Conservation (phyloP, 2,888 invertebrate species). For the Torymus tubicola region DNA sequence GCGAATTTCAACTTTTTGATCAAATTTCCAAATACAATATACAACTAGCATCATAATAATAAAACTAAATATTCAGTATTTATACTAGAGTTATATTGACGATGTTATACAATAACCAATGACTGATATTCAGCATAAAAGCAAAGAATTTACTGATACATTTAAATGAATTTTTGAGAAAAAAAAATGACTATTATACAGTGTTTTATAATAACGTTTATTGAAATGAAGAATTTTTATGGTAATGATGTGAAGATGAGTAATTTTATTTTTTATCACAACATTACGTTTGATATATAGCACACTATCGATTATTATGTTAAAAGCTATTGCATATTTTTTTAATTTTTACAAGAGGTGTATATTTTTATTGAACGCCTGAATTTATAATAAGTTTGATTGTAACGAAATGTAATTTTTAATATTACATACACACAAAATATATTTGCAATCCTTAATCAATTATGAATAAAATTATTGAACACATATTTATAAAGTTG, state of each 20-base stretch:
- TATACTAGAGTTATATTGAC: conserved; percentile 39
- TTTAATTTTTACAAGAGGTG: conserved; percentile 41
- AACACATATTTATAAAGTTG: not conserved
- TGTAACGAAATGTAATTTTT: conserved; percentile 41
- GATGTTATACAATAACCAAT: conserved; percentile 37
- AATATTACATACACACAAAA: conserved; percentile 29
- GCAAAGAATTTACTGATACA: conserved; percentile 5
- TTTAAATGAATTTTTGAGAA: conserved; percentile 33
- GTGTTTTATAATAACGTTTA: conserved; percentile 13
- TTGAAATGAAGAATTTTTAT: conserved; percentile 15
- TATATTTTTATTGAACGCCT: conserved; percentile 46
- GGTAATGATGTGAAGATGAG: not conserved
- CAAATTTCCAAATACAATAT: not conserved
- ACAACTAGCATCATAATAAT: conserved; percentile 35
- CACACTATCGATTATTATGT: conserved; percentile 15
- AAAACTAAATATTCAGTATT: conserved; percentile 44
- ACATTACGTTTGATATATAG: conserved; percentile 12
- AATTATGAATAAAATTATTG: conserved; percentile 42
- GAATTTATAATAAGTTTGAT: conserved; percentile 38
- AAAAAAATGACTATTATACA: conserved; percentile 14
- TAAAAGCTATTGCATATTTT: conserved; percentile 38
- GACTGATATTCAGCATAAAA: conserved; percentile 40
- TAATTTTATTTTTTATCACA: conserved; percentile 27
- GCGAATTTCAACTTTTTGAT: conserved; percentile 14
- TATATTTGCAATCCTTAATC: conserved; percentile 39